A percentile compares a stretch with the other conserved stretches of the same genome.
These are phyloP conservation scores for Alcedo quadribrachys DNA, from an alignment of 2,797 vertebrate genomes.

Conservation along the genomic window DNA sequence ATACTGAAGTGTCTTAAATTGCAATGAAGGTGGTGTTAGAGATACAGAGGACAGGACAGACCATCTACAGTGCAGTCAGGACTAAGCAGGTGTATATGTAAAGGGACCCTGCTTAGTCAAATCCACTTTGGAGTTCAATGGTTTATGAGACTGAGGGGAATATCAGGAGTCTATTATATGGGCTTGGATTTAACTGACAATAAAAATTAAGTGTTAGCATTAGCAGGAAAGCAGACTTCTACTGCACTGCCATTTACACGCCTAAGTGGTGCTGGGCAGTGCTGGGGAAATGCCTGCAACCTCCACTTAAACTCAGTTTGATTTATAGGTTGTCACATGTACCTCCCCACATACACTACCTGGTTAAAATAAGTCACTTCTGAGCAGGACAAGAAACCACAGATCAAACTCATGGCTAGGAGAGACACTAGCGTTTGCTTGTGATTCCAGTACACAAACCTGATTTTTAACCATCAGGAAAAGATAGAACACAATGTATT, in stretches of 20 bases:
- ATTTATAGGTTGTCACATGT: too few species aligned
- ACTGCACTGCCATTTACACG: not conserved
- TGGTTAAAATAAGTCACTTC: not conserved
- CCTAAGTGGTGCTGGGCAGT: not conserved
- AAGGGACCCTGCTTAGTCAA: not conserved
- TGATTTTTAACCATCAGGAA: not conserved
- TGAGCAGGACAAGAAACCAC: not conserved
- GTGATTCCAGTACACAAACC: not conserved
- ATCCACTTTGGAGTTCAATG: not conserved
- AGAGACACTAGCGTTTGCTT: not conserved
- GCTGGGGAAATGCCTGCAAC: not conserved
- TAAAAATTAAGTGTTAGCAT: not conserved
- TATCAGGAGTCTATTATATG: not conserved
- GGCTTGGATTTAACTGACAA: not conserved
- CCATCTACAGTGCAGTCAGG: not conserved
- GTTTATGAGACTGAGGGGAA: not conserved
- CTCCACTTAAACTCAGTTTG: not conserved
- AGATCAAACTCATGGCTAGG: not conserved
- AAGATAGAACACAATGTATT: not conserved
- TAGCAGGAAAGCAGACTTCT: not conserved
- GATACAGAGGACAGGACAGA: not conserved
- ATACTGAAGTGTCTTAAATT: not conserved
- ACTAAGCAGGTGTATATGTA: not conserved
- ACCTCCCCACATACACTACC: not conserved
- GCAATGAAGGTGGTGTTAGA: not conserved